These are phyloP conservation scores for Phasia obesa DNA, from an alignment of 2,888 invertebrate genomes.

Conservation along the genomic window DNA sequence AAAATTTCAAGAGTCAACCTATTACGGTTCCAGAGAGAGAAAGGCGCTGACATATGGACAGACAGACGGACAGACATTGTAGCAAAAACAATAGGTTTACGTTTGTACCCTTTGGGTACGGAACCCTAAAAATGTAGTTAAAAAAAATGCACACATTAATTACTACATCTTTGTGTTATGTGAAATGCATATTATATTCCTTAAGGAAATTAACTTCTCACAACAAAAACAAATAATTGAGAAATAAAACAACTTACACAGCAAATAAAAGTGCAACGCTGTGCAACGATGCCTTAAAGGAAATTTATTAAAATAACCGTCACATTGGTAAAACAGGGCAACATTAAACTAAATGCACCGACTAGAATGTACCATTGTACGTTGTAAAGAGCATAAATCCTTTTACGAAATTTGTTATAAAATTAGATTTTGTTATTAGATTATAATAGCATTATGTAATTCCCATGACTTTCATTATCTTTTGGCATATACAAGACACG, in stretches of 20 bases:
- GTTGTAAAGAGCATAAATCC: neutral
- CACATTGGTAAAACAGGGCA: conserved; percentile 34
- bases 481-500: neutral
- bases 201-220: conserved; percentile 69
- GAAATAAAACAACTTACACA: conserved; percentile 35
- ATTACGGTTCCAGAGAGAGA: too few species aligned
- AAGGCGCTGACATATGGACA: too few species aligned
- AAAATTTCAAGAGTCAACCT: too few species aligned
- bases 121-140: too few species aligned
- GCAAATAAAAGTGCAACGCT: conserved; percentile 48
- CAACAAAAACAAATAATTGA: conserved; percentile 32
- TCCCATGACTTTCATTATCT: neutral
- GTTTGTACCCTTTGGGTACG: too few species aligned
- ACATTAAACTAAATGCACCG: conserved; percentile 1
- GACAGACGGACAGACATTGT: too few species aligned
- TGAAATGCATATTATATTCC: conserved; percentile 56
- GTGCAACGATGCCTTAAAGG: conserved; percentile 31
- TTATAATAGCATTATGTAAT: neutral
- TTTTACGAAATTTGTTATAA: neutral
- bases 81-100: too few species aligned
- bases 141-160: conserved; percentile 37
- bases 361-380: conserved; percentile 6
- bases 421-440: neutral
- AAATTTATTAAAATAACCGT: conserved; percentile 68
- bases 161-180: conserved; percentile 3